These are phyloP conservation scores for Alloscopus bannaensis DNA, from an alignment of 2,888 invertebrate genomes.

Conservation along the genomic window DNA sequence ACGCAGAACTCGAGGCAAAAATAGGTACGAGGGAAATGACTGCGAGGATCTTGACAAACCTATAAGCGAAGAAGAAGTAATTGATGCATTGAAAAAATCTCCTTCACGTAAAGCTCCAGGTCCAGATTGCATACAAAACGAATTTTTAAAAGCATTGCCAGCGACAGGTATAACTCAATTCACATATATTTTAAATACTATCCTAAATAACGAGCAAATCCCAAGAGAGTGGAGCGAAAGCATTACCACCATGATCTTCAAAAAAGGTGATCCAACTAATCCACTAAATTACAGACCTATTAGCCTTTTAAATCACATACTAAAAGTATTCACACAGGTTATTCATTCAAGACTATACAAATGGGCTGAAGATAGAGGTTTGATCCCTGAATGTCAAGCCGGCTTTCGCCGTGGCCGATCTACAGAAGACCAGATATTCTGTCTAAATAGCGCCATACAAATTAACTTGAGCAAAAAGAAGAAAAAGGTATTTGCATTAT, in stretches of 20 bases:
- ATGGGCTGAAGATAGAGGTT: conserved; percentile 40
- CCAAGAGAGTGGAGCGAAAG: conserved; percentile 35
- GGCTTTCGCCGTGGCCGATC: conserved; percentile 53
- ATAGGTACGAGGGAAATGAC: conserved; percentile 6
- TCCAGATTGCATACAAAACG: conserved; percentile 59
- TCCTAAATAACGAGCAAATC: conserved; percentile 15
- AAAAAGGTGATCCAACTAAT: conserved; percentile 51
- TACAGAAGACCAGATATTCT: conserved; percentile 56
- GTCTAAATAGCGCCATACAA: conserved; percentile 30
- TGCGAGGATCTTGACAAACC: conserved; percentile 20
- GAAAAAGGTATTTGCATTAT: conserved; percentile 45
- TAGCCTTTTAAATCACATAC: conserved; percentile 23
- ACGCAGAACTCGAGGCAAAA: not conserved
- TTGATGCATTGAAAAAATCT: conserved; percentile 20
- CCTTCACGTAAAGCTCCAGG: conserved; percentile 54
- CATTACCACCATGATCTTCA: conserved; percentile 48
- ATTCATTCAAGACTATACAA: conserved; percentile 21
- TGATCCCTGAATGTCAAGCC: conserved; percentile 50
- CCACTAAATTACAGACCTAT: conserved; percentile 64
- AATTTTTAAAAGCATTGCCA: conserved; percentile 54
- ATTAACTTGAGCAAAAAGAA: conserved; percentile 6
- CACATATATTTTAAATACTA: conserved; percentile 37
- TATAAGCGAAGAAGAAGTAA: conserved; percentile 41
- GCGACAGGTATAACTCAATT: not conserved
- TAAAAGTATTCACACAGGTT: conserved; percentile 64